Evolutionary conservation across 2,888 invertebrate species (phyloP).

Genomic region (Eupeodes latifasciatus): DNA sequence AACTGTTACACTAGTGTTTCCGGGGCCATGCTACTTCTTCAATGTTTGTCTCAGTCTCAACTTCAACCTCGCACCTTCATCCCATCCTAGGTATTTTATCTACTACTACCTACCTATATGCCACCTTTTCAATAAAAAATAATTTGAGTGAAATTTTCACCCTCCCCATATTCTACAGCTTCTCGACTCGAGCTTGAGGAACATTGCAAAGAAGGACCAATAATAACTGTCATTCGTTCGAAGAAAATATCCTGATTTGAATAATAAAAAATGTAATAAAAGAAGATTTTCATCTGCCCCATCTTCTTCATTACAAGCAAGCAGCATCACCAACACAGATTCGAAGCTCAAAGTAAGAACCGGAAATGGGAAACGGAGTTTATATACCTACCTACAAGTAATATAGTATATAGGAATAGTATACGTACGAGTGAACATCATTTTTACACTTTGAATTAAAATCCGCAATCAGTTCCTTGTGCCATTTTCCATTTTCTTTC

Average conservation of each 20-base stretch:
- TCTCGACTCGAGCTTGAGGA: background rate
- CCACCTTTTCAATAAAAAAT: constrained; percentile 61
- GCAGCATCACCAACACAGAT: constrained; percentile 10
- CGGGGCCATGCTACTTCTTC: constrained; percentile 7
- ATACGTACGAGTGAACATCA: constrained; percentile 48
- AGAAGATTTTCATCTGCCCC: constrained; percentile 59
- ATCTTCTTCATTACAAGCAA: background rate
- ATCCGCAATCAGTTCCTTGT: constrained; percentile 50
- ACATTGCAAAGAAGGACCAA: constrained; percentile 48
- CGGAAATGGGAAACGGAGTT: constrained; percentile 27
- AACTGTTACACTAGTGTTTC: constrained; percentile 38
- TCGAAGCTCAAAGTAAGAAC: constrained; percentile 4
- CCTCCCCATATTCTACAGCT: background rate
- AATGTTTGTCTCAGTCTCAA: background rate
- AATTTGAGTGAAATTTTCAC: constrained; percentile 55
- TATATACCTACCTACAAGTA: background rate
- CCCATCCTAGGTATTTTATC: background rate
- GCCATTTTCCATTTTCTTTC: constrained; percentile 35
- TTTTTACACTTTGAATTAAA: constrained; percentile 62
- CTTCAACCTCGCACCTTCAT: background rate
- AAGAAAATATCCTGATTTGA: constrained; percentile 70
- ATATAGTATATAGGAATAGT: background rate
- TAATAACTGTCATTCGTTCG: constrained; percentile 67
- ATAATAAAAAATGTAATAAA: constrained; percentile 65
- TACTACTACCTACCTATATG: background rate